Percentiles rank a stretch among this genome's conserved stretches.
Conservation (phyloP, 2,888 invertebrate species). For the Drosophila anomalata region DNA sequence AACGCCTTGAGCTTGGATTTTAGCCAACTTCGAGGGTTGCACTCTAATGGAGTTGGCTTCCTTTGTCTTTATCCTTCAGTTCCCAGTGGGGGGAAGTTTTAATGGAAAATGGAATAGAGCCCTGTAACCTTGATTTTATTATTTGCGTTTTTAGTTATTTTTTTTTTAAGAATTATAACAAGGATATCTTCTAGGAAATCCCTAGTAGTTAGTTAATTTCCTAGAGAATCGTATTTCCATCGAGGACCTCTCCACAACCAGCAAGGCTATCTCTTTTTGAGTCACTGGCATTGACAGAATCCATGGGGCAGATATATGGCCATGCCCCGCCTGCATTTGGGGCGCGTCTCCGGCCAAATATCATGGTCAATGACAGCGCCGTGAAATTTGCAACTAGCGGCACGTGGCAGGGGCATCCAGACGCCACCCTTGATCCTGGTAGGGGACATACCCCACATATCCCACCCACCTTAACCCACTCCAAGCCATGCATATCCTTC, state of each 20-base stretch:
- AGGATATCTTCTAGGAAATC: background rate
- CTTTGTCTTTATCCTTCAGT: slow-evolving; percentile 9
- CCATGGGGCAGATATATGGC: slow-evolving; percentile 16
- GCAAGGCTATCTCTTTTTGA: slow-evolving; percentile 43
- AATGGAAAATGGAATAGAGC: slow-evolving; percentile 1
- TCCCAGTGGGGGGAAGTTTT: slow-evolving; percentile 24
- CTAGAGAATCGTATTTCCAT: background rate
- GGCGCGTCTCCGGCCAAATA: slow-evolving; percentile 54
- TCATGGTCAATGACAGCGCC: slow-evolving; percentile 69
- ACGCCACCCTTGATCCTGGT: slow-evolving; percentile 57
- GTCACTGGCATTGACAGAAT: slow-evolving; percentile 16
- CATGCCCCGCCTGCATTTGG: slow-evolving; percentile 14
- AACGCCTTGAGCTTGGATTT: slow-evolving; percentile 19
- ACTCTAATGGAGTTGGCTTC: slow-evolving; percentile 31
- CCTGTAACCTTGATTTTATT: slow-evolving; percentile 38
- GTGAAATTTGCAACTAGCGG: slow-evolving; percentile 39
- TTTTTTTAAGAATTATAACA: background rate
- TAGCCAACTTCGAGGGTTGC: slow-evolving; percentile 30
- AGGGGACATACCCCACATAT: background rate
- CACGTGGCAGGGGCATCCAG: slow-evolving; percentile 65
- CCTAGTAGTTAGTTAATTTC: background rate
- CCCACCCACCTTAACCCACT: background rate
- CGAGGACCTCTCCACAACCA: slow-evolving; percentile 20
- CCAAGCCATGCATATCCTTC: background rate
- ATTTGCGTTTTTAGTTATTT: background rate